Evolutionary conservation across 2,113 vertebrate genomes (phyloP).

Genomic region (Piaya cayana): DNA sequence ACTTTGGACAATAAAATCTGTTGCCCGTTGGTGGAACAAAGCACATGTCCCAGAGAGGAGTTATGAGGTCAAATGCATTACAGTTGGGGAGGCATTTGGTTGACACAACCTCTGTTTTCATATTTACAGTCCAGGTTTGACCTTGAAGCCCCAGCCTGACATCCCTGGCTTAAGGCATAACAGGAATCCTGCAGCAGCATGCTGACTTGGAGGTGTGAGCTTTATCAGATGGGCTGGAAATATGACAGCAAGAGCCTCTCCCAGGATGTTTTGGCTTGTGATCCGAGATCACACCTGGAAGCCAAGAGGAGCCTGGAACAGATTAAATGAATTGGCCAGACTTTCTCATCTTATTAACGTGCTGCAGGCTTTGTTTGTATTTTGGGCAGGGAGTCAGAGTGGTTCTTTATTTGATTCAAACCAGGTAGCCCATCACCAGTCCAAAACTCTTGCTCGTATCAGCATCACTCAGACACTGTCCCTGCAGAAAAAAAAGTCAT

Average conservation of each 20-base stretch:
- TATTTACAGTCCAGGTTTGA: not conserved
- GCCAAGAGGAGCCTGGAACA: constrained; percentile 40
- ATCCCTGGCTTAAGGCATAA: not conserved
- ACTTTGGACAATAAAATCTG: not conserved
- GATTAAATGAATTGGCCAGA: constrained; percentile 53
- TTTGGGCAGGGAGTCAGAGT: constrained; percentile 22
- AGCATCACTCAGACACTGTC: not conserved
- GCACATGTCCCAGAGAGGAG: not conserved
- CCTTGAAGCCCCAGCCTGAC: not conserved
- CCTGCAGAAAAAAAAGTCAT: not conserved
- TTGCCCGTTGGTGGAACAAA: not conserved
- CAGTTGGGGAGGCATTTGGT: not conserved
- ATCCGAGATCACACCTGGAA: constrained; percentile 33
- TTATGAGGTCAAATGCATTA: not conserved
- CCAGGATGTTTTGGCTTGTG: constrained; percentile 53
- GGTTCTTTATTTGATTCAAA: constrained; percentile 36
- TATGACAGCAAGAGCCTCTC: constrained; percentile 19
- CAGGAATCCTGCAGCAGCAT: not conserved
- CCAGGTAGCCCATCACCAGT: constrained; percentile 23
- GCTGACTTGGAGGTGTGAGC: not conserved
- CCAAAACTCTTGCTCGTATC: not conserved
- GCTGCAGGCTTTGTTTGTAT: constrained; percentile 43
- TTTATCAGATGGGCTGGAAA: constrained; percentile 63
- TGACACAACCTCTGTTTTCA: not conserved
- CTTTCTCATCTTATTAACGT: constrained; percentile 43